phyloP scores from a whole-genome alignment of 2,113 vertebrate species.

The Trematocara unimaculatum region DNA sequence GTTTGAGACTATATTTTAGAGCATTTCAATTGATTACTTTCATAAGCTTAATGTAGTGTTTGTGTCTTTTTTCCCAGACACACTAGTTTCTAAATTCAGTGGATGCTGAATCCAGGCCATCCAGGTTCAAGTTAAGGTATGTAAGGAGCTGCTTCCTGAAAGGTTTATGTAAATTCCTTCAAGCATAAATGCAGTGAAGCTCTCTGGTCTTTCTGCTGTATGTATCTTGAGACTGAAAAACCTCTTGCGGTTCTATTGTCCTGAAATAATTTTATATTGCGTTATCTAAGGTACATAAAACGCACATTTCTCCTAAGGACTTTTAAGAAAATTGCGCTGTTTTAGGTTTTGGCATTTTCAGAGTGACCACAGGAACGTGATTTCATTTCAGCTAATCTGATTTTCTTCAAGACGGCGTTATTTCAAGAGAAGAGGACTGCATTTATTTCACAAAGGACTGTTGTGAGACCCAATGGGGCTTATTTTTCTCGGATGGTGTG shows the following conservation, averaged over 20 bases:
- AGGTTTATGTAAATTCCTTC: not conserved
- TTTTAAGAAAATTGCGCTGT: not conserved
- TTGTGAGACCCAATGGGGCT: not conserved
- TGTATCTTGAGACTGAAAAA: not conserved
- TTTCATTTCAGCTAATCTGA: slow-evolving; percentile 2
- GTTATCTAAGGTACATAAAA: not conserved
- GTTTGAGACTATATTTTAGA: not conserved
- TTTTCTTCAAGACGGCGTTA: not conserved
- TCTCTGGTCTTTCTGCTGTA: not conserved
- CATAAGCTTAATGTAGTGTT: not conserved
- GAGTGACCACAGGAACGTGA: not conserved
- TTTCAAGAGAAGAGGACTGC: slow-evolving; percentile 18
- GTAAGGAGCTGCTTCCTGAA: not conserved
- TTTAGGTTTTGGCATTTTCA: not conserved
- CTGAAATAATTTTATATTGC: not conserved
- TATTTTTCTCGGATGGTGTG: not conserved
- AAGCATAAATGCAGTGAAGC: not conserved
- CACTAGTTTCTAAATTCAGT: not conserved
- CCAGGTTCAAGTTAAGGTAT: slow-evolving; percentile 46
- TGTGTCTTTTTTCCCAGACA: not conserved
- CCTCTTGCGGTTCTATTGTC: not conserved
- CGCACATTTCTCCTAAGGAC: not conserved
- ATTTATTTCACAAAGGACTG: not conserved
- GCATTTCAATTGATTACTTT: not conserved
- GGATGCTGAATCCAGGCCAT: not conserved